These are phyloP conservation scores for Arion vulgaris DNA, from an alignment of 1,140 invertebrate species.

Conservation along the genomic window DNA sequence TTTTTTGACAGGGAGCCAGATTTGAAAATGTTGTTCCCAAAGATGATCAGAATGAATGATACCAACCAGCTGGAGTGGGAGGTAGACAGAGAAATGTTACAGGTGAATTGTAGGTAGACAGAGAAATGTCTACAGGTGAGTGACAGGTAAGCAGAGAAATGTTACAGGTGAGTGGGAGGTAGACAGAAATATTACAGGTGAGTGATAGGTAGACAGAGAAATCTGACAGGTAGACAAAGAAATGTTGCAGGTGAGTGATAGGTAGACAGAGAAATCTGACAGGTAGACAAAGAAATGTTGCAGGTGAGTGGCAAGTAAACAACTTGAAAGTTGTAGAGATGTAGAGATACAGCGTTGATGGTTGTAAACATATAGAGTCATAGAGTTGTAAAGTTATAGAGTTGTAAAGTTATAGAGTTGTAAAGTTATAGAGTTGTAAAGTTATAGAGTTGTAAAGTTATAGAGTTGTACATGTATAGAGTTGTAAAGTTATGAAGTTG, in stretches of 20 bases:
- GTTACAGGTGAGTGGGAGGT: neutral
- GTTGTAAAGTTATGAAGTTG: too few species aligned
- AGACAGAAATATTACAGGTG: neutral
- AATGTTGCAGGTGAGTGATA: neutral
- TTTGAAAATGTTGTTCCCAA: slow-evolving; percentile 64
- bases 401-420: too few species aligned
- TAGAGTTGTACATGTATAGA: too few species aligned
- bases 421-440: too few species aligned
- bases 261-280: neutral
- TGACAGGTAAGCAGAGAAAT: neutral
- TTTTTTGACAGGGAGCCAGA: slow-evolving; percentile 55
- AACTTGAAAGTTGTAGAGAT: too few species aligned
- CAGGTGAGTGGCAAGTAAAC: too few species aligned
- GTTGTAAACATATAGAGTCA: too few species aligned
- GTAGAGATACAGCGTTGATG: too few species aligned
- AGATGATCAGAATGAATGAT: slow-evolving; percentile 65
- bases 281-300: neutral
- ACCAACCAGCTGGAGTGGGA: slow-evolving; percentile 64
- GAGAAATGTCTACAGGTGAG: slow-evolving; percentile 10
- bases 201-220: neutral
- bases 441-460: too few species aligned
- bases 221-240: neutral
- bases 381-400: too few species aligned
- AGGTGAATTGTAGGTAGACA: slow-evolving; percentile 3
- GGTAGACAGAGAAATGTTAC: slow-evolving; percentile 65